phyloP scores from a whole-genome alignment of 2,113 vertebrate species.

The Chionomys nivalis region DNA sequence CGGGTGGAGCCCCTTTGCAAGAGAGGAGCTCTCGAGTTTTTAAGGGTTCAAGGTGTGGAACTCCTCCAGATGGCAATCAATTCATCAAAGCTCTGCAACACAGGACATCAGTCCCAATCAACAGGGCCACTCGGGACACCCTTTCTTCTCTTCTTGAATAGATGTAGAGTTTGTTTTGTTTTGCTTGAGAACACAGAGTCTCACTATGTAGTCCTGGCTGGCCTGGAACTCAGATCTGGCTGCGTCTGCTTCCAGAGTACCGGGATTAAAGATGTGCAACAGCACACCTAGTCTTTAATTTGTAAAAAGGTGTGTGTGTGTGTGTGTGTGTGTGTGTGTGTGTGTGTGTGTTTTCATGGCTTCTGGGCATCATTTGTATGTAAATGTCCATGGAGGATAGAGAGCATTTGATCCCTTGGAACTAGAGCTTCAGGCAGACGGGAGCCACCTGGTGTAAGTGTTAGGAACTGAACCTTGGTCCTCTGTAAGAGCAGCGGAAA shows the following conservation, averaged over 20 bases:
- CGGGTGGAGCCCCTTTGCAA: accelerated
- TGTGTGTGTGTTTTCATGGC: neutral
- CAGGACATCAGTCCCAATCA: no score
- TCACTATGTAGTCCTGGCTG: neutral
- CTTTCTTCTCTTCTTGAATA: accelerated
- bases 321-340: neutral
- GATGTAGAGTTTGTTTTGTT: neutral
- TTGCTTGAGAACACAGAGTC: neutral
- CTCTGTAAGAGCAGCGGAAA: neutral
- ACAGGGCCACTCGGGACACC: neutral
- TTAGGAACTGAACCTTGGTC: neutral
- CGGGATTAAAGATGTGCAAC: neutral
- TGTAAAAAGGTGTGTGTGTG: neutral
- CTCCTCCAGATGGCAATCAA: neutral
- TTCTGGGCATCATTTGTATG: neutral
- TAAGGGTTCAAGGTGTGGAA: neutral
- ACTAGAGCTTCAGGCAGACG: neutral
- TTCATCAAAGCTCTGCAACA: neutral
- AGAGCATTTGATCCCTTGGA: neutral
- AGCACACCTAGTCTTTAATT: neutral
- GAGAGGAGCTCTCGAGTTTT: neutral
- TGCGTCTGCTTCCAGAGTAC: neutral
- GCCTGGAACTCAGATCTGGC: neutral
- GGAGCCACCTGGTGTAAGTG: neutral
- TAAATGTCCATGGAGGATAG: neutral